Evolutionary conservation across 2,888 invertebrate species (phyloP).

Genomic region (Pseudeuparius sepicola): DNA sequence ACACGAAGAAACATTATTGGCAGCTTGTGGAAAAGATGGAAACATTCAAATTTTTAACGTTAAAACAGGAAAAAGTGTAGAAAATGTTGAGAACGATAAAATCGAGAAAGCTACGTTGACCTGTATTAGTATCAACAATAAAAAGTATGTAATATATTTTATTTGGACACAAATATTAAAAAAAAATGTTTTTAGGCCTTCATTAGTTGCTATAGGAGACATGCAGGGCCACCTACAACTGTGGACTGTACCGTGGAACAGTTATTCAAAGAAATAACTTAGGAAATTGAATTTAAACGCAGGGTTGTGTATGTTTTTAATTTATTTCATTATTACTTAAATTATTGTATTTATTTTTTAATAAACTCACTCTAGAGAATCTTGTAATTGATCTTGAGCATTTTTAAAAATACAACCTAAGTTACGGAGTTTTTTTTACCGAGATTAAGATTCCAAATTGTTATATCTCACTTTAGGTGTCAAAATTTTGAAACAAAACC

Average conservation of each 20-base stretch:
- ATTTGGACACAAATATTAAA: conserved; percentile 5
- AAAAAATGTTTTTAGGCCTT: conserved; percentile 27
- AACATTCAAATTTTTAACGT: conserved; percentile 33
- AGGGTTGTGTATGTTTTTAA: too few relatives aligned
- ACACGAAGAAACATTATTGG: conserved; percentile 33
- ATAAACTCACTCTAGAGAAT: too few relatives aligned
- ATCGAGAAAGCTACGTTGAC: conserved; percentile 20
- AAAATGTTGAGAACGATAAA: conserved; percentile 23
- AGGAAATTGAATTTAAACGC: too few relatives aligned
- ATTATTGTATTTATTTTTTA: too few relatives aligned
- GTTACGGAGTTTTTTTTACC: too few relatives aligned
- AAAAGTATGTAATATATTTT: conserved; percentile 20
- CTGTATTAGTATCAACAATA: conserved; percentile 23
- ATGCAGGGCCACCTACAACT: conserved; percentile 33
- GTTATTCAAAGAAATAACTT: conserved; percentile 3
- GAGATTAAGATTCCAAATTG: too few relatives aligned
- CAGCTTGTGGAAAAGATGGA: conserved; percentile 33
- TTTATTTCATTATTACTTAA: too few relatives aligned
- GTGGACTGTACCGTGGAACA: conserved; percentile 36
- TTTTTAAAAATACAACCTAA: too few relatives aligned
- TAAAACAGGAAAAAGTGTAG: conserved; percentile 28
- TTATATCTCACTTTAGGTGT: too few relatives aligned
- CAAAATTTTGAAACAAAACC: too few relatives aligned
- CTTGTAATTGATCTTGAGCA: too few relatives aligned
- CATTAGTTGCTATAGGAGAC: conserved; percentile 32